A percentile compares a stretch with the other conserved stretches of the same genome.
phyloP scores from a whole-genome alignment of 2,888 invertebrate species.

The Agriopis leucophaearia region DNA sequence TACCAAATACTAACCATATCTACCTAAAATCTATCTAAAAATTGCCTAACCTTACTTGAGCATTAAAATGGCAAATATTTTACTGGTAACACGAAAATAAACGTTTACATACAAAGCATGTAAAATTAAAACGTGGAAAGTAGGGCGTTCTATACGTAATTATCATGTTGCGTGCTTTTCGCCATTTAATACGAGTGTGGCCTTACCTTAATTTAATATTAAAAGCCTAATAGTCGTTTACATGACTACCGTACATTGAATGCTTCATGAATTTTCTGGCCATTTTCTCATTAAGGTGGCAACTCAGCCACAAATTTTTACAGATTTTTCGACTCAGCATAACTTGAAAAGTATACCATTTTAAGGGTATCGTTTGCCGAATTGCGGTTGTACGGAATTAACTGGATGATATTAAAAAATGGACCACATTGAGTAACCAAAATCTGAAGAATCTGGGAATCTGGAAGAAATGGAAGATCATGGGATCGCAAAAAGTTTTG shows the following conservation, averaged over 20 bases:
- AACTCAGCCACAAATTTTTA: too few relatives aligned
- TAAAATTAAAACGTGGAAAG: constrained; percentile 37
- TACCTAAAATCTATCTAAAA: background rate
- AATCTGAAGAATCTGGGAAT: too few relatives aligned
- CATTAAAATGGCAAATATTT: background rate
- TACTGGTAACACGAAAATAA: constrained; percentile 10
- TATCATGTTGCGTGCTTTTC: constrained; percentile 45
- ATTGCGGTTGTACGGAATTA: too few relatives aligned
- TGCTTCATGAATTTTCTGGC: constrained; percentile 26
- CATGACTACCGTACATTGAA: constrained; percentile 44
- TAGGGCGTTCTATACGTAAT: constrained; percentile 44
- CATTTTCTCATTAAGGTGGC: constrained; percentile 3
- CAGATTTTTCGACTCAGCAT: too few relatives aligned
- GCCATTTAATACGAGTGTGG: constrained; percentile 36
- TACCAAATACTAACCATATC: too few relatives aligned
- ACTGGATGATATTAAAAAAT: too few relatives aligned
- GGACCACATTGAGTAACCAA: too few relatives aligned
- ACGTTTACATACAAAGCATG: constrained; percentile 22
- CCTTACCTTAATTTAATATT: constrained; percentile 46
- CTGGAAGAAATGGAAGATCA: too few relatives aligned
- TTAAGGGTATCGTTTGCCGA: too few relatives aligned
- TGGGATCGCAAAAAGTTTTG: too few relatives aligned
- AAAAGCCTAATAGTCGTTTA: constrained; percentile 44
- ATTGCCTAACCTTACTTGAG: background rate
- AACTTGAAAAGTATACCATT: too few relatives aligned